Evolutionary conservation across 1,140 invertebrate genomes (phyloP).

Genomic region (Leptopilina boulardi): DNA sequence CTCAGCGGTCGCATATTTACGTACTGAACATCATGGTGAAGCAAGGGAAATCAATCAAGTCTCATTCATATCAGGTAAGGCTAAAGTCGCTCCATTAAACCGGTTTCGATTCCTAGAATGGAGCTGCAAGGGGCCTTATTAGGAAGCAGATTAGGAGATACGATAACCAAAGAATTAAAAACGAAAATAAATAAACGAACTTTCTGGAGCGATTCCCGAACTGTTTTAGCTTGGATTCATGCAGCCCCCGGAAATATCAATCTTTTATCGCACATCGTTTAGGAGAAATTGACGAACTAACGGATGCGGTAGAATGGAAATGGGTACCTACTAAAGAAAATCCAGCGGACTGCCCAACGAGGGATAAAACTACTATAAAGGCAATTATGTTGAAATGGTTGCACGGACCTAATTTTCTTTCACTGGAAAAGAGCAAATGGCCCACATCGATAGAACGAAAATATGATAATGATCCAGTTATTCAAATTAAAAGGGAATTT

Average conservation of each 20-base stretch:
- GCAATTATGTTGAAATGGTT: slow-evolving; percentile 9
- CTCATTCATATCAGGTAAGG: slow-evolving; percentile 50
- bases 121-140: slow-evolving; percentile 59
- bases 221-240: slow-evolving; percentile 62
- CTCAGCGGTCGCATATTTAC: slow-evolving; percentile 56
- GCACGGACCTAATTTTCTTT: slow-evolving; percentile 30
- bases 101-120: slow-evolving; percentile 52
- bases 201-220: slow-evolving; percentile 67
- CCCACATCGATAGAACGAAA: neutral
- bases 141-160: slow-evolving; percentile 41
- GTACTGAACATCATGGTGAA: slow-evolving; percentile 29
- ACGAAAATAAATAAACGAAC: slow-evolving; percentile 14
- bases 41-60: too few species aligned
- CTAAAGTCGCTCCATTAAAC: slow-evolving; percentile 54
- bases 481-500: neutral
- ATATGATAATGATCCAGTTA: neutral
- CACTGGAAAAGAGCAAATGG: neutral
- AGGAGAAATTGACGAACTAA: slow-evolving; percentile 63
- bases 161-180: slow-evolving; percentile 37
- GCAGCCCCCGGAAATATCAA: slow-evolving; percentile 52
- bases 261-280: slow-evolving; percentile 68
- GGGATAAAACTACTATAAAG: neutral
- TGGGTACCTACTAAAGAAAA: slow-evolving; percentile 59
- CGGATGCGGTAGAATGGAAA: slow-evolving; percentile 50
- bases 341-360: slow-evolving; percentile 59